Evolutionary conservation across 2,888 invertebrate species (phyloP).

Genomic region (Steinernema hermaphroditum): DNA sequence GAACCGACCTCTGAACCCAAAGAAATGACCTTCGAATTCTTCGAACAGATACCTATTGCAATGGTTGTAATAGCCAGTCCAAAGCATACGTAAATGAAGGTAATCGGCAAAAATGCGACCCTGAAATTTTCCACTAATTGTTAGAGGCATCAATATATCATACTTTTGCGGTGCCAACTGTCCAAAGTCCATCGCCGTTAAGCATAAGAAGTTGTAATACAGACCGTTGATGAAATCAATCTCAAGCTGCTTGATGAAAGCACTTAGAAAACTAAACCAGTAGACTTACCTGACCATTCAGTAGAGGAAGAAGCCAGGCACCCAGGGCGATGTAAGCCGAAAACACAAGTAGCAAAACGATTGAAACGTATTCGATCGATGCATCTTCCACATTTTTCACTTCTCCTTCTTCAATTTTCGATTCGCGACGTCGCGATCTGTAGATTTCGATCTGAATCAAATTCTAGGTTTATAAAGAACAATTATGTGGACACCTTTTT

Average conservation of each 20-base stretch:
- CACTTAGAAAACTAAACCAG: neutral
- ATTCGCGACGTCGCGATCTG: slow-evolving; percentile 48
- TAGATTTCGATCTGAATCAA: slow-evolving; percentile 56
- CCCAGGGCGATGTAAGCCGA: slow-evolving; percentile 62
- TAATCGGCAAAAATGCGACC: slow-evolving; percentile 61
- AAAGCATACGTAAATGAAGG: slow-evolving; percentile 64
- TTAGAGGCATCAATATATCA: too few relatives aligned
- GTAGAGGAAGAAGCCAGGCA: slow-evolving; percentile 59
- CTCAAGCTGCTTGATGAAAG: slow-evolving; percentile 37
- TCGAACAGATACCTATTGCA: slow-evolving; percentile 50
- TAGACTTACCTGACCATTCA: slow-evolving; percentile 56
- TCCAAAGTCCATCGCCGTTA: slow-evolving; percentile 65
- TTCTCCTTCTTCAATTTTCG: slow-evolving; percentile 41
- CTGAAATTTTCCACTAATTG: too few relatives aligned
- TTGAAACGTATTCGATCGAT: slow-evolving; percentile 55
- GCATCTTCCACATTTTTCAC: slow-evolving; percentile 50
- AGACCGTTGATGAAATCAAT: slow-evolving; percentile 64
- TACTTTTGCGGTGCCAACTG: slow-evolving; percentile 56
- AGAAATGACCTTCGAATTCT: neutral
- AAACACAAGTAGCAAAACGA: slow-evolving; percentile 57
- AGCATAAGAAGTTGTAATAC: slow-evolving; percentile 63
- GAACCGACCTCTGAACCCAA: slow-evolving; percentile 56
- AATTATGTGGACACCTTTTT: slow-evolving; percentile 46
- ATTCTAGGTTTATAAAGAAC: neutral
- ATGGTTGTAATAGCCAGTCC: slow-evolving; percentile 65